Conservation (phyloP, 2,797 vertebrate species). For the Crenuchus spilurus region DNA sequence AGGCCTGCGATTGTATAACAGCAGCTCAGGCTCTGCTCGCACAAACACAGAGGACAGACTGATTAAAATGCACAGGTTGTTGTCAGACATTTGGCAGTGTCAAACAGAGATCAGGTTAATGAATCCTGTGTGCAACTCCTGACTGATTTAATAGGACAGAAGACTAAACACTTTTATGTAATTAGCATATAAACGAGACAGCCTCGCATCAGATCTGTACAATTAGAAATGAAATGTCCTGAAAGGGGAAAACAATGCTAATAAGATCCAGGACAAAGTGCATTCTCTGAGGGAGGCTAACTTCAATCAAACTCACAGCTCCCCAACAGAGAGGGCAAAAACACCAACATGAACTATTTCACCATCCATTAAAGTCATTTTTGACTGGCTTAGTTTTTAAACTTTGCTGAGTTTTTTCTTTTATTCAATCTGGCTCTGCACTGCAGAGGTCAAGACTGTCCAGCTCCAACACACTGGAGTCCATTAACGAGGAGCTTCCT, state of each 20-base stretch:
- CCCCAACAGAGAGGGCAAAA: background rate
- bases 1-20: conserved; percentile 26
- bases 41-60: conserved; percentile 27
- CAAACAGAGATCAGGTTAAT: conserved; percentile 62
- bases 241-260: conserved; percentile 52
- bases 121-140: conserved; percentile 60
- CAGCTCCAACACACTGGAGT: background rate
- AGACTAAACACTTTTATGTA: conserved; percentile 64
- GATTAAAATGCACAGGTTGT: conserved; percentile 61
- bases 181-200: conserved; percentile 69
- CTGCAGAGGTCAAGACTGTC: background rate
- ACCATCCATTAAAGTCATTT: no score
- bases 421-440: background rate
- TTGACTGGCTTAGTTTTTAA: background rate
- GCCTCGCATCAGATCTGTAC: conserved; percentile 56
- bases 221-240: conserved; percentile 59
- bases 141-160: conserved; percentile 65
- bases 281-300: conserved; percentile 41
- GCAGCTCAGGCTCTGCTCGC: conserved; percentile 29
- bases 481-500: background rate
- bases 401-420: background rate
- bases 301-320: background rate
- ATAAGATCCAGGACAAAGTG: conserved; percentile 46
- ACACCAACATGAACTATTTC: background rate
- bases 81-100: conserved; percentile 58